Base-by-base conservation (phyloP, 2,888 invertebrate species). In the Agriopis aurantiaria region DNA sequence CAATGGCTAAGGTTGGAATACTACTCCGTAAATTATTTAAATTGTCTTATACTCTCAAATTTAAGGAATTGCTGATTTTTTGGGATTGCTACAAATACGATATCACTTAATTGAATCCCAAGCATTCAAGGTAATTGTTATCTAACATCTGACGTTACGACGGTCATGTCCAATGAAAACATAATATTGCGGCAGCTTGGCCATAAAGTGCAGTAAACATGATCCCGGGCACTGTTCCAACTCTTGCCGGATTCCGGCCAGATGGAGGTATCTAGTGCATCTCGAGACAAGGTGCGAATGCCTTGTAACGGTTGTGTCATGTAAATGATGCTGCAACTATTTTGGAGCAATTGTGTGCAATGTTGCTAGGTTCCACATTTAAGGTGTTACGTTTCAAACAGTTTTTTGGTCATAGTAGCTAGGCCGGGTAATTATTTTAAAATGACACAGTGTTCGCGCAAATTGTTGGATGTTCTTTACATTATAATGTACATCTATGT, bases 141-240 rank as follows among this genome's bases (percentile, higher is more conserved):
- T 48, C 63, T n/a, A 49, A n/a, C 53, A 46, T 63, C 52, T 45
- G 60, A 40, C 53, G 52, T 48, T n/a, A 33, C 12, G 46, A 4
- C 23, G 33, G 43, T 51, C 45, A 8, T 65, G 65, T 65, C 56
- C 56, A 45, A 52, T 46, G 65, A 65, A 69, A 69, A 65, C 61
- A 63, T 48, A 45, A 56, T 53, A 23, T 40, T 58, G 62, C 62
- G 48, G 51, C 69, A 66, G 65, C 65, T 66, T 62, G 70, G 65
- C 46, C 65, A 71, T 71, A 71, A 71, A 71, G 57, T 68, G 68
- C 41, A 57, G 71, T 70, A 65, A 68, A 71, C 71, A 71, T 57
- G 65, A 68, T 41, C 49, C 56, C 23, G 64, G 71, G 71, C 71
- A 71, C 40, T 40, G 71, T 41, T 71, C 71, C 71, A 71, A 71